Evolutionary conservation across 2,797 vertebrate species (phyloP).

Genomic region (Sciurus vulgaris): DNA sequence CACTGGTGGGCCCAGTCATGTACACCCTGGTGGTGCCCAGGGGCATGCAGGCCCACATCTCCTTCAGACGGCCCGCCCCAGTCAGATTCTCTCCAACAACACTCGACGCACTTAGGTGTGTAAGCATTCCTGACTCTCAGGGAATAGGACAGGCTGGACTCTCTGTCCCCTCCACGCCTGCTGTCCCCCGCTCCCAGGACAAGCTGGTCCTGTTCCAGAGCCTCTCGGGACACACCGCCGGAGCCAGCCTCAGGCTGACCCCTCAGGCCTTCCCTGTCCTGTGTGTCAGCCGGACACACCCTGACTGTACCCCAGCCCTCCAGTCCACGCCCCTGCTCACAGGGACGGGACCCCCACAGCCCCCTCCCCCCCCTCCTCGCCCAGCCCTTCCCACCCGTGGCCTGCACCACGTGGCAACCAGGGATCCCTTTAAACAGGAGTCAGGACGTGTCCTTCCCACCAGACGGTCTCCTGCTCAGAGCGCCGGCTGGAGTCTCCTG

Average conservation of each 20-base stretch:
- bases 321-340: background rate
- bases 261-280: too few relatives aligned
- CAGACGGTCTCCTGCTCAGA: background rate
- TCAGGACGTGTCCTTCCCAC: background rate
- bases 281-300: too few relatives aligned
- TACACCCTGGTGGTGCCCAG: too few relatives aligned
- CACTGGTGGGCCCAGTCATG: too few relatives aligned
- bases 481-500: background rate
- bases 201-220: background rate
- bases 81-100: too few relatives aligned
- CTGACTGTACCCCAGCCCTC: too few relatives aligned
- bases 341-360: fast-evolving
- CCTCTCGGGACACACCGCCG: fast-evolving
- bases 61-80: too few relatives aligned
- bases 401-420: fast-evolving
- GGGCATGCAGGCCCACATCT: fast-evolving
- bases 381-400: background rate
- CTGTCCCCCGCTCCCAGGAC: too few relatives aligned
- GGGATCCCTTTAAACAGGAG: background rate
- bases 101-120: fast-evolving
- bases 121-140: background rate
- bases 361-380: too few relatives aligned
- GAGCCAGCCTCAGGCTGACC: too few relatives aligned
- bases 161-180: fast-evolving
- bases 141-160: background rate